Evolutionary conservation across 1,140 invertebrate genomes (phyloP).

Genomic region (Heliconius nattereri): DNA sequence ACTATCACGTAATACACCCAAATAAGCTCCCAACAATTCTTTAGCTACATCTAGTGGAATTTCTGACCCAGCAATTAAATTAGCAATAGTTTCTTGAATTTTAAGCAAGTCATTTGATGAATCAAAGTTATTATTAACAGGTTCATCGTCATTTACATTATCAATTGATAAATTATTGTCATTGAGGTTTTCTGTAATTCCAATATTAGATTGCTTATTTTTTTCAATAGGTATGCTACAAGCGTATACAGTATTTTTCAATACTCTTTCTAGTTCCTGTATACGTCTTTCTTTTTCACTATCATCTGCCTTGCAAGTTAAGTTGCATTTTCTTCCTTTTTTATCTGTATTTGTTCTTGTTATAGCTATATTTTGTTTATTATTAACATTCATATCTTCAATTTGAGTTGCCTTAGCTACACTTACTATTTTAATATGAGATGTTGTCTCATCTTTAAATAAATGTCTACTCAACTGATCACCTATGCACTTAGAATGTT

Average conservation of each 20-base stretch:
- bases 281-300: slow-evolving; percentile 62
- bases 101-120: slow-evolving; percentile 57
- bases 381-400: slow-evolving; percentile 42
- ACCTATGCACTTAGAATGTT: slow-evolving; percentile 49
- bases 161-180: slow-evolving; percentile 49
- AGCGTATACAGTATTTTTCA: slow-evolving; percentile 70
- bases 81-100: slow-evolving; percentile 63
- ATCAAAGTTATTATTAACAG: slow-evolving; percentile 45
- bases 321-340: slow-evolving; percentile 34
- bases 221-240: slow-evolving; percentile 51
- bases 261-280: slow-evolving; percentile 63
- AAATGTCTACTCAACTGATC: slow-evolving; percentile 57
- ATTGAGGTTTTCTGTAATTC: slow-evolving; percentile 61
- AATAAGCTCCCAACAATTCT: slow-evolving; percentile 64
- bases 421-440: slow-evolving; percentile 45
- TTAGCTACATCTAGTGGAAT: slow-evolving; percentile 58
- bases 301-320: slow-evolving; percentile 43
- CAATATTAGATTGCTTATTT: slow-evolving; percentile 58
- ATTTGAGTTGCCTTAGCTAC: slow-evolving; percentile 56
- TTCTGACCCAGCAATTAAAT: slow-evolving; percentile 58
- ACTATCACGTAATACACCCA: slow-evolving; percentile 56
- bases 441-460: slow-evolving; percentile 58
- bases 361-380: slow-evolving; percentile 34
- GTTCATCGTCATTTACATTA: slow-evolving; percentile 30
- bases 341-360: slow-evolving; percentile 27